These are phyloP conservation scores for Pachypsylla venusta DNA, from an alignment of 1,140 invertebrate species.

Conservation along the genomic window DNA sequence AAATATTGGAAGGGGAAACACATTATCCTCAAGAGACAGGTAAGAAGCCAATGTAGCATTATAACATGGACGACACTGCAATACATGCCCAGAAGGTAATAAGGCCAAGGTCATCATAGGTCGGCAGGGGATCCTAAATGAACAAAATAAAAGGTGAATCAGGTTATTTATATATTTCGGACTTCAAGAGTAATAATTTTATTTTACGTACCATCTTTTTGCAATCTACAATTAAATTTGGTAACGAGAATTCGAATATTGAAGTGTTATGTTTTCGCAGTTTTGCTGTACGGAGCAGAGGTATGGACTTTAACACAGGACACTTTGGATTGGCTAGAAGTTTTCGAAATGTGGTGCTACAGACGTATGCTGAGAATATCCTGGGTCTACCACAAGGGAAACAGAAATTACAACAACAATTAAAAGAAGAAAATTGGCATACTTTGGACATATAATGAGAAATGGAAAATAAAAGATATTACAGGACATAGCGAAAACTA, in stretches of 20 bases:
- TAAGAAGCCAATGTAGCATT: too few relatives aligned
- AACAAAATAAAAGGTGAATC: too few relatives aligned
- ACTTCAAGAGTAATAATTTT: too few relatives aligned
- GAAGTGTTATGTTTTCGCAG: constrained; percentile 15
- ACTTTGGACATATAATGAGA: constrained; percentile 12
- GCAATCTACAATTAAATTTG: constrained; percentile 5
- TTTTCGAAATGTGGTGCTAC: constrained; percentile 14
- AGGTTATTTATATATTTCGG: too few relatives aligned
- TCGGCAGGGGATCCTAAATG: too few relatives aligned
- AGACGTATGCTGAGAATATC: constrained; percentile 9
- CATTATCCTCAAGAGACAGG: constrained; percentile 87
- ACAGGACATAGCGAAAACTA: background rate
- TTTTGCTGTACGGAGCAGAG: constrained; percentile 16
- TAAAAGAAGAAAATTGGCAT: constrained; percentile 10
- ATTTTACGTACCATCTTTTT: too few relatives aligned
- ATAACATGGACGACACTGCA: too few relatives aligned
- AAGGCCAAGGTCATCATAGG: too few relatives aligned
- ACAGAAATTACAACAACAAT: constrained; percentile 6
- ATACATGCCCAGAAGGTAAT: too few relatives aligned
- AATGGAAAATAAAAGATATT: constrained; percentile 7
- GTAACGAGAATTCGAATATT: constrained; percentile 15
- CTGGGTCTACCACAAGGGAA: constrained; percentile 3
- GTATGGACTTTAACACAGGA: constrained; percentile 15
- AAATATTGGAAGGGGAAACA: constrained; percentile 99
- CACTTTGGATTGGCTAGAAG: constrained; percentile 10